These are phyloP conservation scores for Phrynocephalus vlangalii DNA, from an alignment of 2,797 vertebrate species.

Conservation along the genomic window DNA sequence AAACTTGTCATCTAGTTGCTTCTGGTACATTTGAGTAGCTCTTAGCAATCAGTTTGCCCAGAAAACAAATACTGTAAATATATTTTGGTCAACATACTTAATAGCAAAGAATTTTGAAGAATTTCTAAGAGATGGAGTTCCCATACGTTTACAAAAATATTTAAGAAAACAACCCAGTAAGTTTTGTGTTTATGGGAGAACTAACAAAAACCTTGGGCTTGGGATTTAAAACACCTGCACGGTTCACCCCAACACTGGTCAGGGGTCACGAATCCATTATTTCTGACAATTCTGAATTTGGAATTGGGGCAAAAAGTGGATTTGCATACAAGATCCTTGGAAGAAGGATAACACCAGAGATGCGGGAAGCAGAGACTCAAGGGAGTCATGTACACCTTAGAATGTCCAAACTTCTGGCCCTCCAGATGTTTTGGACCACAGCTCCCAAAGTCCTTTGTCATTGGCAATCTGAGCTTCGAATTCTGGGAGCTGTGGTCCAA, in stretches of 20 bases:
- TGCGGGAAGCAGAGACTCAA: neutral
- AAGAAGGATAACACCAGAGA: neutral
- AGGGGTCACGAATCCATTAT: neutral
- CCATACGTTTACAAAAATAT: neutral
- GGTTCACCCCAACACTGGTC: neutral
- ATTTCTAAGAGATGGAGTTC: neutral
- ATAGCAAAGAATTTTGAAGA: neutral
- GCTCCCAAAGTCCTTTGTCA: too few relatives aligned
- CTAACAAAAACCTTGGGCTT: neutral
- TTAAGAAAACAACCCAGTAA: neutral
- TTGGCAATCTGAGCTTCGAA: too few relatives aligned
- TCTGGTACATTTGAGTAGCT: neutral
- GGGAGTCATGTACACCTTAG: too few relatives aligned
- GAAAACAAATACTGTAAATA: neutral
- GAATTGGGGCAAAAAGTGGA: neutral
- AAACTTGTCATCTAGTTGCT: neutral
- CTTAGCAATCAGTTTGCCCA: neutral
- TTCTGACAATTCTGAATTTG: neutral
- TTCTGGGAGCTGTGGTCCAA: too few relatives aligned
- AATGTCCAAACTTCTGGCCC: too few relatives aligned
- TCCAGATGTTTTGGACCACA: too few relatives aligned
- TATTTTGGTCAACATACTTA: neutral
- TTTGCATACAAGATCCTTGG: neutral
- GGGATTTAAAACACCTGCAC: neutral
- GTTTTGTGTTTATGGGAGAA: neutral